phyloP scores from a whole-genome alignment of 1,140 invertebrate species.

The Meloidogyne exigua region DNA sequence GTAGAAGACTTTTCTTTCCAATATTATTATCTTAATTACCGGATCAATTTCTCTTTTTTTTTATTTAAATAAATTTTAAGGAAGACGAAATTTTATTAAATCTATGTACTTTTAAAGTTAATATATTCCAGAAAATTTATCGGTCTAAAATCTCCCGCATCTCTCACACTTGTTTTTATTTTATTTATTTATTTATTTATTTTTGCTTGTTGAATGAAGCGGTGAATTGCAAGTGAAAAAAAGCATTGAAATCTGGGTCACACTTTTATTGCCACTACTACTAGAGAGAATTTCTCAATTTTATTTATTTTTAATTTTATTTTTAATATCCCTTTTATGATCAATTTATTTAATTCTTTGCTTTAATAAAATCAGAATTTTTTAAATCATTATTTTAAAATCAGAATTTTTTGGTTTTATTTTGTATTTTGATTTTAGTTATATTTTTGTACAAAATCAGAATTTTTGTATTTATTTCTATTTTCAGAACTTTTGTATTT shows the following conservation, averaged over 20 bases:
- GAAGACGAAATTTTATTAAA: too few species aligned
- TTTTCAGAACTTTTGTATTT: not conserved
- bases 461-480: not conserved
- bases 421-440: too few species aligned
- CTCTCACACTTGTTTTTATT: not conserved
- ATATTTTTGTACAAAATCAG: too few species aligned
- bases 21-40: too few species aligned
- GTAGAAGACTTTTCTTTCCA: too few species aligned
- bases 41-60: too few species aligned
- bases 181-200: not conserved
- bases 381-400: not conserved
- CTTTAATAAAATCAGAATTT: not conserved
- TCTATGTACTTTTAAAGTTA: not conserved
- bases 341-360: not conserved
- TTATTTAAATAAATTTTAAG: too few species aligned
- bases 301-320: not conserved
- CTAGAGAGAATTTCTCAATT: not conserved
- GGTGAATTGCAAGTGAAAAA: not conserved
- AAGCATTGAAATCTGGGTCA: conserved; percentile 1
- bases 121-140: not conserved
- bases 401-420: not conserved
- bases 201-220: not conserved
- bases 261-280: not conserved
- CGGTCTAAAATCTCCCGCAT: conserved; percentile 3
- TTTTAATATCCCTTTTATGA: not conserved